Base-by-base conservation (phyloP, 2,113 vertebrate genomes). In the Clupea harengus region DNA sequence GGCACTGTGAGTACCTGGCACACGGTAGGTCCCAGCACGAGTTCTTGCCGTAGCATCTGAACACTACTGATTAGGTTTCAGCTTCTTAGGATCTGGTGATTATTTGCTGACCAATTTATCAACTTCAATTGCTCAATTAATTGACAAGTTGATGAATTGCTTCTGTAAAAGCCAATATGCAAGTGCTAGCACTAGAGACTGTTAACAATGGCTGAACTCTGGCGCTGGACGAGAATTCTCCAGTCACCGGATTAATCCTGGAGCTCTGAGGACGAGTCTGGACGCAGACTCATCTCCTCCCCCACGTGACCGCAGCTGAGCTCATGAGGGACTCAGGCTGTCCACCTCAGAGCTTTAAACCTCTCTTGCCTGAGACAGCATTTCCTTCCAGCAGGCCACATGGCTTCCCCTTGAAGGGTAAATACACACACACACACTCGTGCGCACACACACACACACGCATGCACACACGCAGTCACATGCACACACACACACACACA, bases 351-450 rank as follows among this genome's bases (percentile, higher is more conserved):
- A 84, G 47, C 54, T 32, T n/a, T 78, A 75, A 54, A 82, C 81
- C 64, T 52, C 60, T 83, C 57, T 57, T 83, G 85, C 88, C 81
- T 85, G 84, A 84, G 39, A 45, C 50, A 82, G 86, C 52, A 85
- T 78, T 86, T 88, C 83, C 83, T 86, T 86, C 85, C 85, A 86
- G 83, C 45, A 32, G 72, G n/a, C 82, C 83, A 88, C 84, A 52
- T 49, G 54, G 84, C 44, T 85, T 81, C 47, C 47, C 47, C 32
- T 52, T 28, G 0, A 39, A 75, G 81, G 72, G 75, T 84, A 81
- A 83, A 82, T 81, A 83, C 72, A 75, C 25, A 75, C 57, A n/a
- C 60, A 64, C 60, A 64, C 20, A 64, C 18, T 22, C 57, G n/a
- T 22, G n/a, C 57, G 7, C 22, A 25, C 20, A 25, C 20, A 64